A percentile compares a stretch with the other conserved stretches of the same genome.
Evolutionary conservation across 2,797 vertebrate genomes (phyloP).

Genomic region (Gymnoscopelus braueri): DNA sequence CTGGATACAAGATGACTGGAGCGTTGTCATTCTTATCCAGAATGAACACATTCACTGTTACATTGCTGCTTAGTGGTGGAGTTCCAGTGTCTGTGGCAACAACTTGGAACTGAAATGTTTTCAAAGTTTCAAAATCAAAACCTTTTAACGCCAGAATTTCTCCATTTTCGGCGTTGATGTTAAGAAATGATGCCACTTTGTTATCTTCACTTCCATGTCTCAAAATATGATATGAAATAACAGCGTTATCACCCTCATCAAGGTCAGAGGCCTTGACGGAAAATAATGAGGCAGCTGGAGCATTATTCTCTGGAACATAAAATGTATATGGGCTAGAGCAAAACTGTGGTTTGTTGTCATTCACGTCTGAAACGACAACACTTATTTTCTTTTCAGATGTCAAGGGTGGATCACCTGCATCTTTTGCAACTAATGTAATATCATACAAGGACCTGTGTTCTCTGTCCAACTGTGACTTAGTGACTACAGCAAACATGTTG

Average conservation of each 20-base stretch:
- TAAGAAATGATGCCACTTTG: conserved; percentile 25
- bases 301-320: conserved; percentile 72
- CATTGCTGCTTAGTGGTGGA: too few species aligned
- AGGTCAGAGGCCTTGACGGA: conserved; percentile 62
- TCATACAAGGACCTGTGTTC: conserved; percentile 49
- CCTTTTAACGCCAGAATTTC: conserved; percentile 35
- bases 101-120: conserved; percentile 41
- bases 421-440: conserved; percentile 54
- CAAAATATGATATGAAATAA: conserved; percentile 52
- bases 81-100: not conserved
- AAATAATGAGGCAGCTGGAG: conserved; percentile 63
- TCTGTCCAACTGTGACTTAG: conserved; percentile 61
- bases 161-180: conserved; percentile 46
- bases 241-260: conserved; percentile 58
- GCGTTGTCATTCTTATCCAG: too few species aligned
- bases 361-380: conserved; percentile 64
- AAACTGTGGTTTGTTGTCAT: conserved; percentile 72
- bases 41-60: too few species aligned
- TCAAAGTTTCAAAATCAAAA: conserved; percentile 51
- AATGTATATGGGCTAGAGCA: conserved; percentile 48
- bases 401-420: conserved; percentile 52
- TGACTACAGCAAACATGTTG: conserved; percentile 69
- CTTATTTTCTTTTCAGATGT: conserved; percentile 46
- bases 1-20: too few species aligned
- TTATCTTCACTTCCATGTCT: conserved; percentile 36